Conservation (phyloP, 2,113 vertebrate species). For the Smithornis capensis region DNA sequence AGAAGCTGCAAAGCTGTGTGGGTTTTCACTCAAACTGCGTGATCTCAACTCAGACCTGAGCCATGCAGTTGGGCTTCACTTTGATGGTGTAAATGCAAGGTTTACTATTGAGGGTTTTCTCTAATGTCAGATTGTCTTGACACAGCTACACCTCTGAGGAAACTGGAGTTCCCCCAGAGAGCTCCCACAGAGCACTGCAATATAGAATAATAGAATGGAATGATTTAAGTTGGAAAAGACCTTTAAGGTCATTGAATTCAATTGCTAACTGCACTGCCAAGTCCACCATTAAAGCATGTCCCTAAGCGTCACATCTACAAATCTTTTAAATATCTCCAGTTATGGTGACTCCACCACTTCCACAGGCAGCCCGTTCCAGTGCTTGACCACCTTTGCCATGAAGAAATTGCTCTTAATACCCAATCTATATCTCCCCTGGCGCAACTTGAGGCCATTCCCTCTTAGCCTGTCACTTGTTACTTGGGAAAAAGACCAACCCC, state of each 20-base stretch:
- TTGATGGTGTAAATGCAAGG: not conserved
- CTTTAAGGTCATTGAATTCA: not conserved
- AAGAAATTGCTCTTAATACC: not conserved
- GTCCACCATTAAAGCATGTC: not conserved
- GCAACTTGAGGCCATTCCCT: not conserved
- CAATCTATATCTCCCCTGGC: not conserved
- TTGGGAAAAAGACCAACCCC: not conserved
- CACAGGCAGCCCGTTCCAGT: not conserved
- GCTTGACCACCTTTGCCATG: not conserved
- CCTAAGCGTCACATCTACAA: not conserved
- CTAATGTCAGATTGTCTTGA: not conserved
- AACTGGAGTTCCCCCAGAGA: not conserved
- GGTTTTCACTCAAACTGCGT: not conserved
- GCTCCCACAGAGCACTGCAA: not conserved
- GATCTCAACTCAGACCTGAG: not conserved
- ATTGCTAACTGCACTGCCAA: not conserved
- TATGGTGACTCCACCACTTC: not conserved
- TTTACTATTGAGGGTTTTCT: not conserved
- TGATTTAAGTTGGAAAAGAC: not conserved
- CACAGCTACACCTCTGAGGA: fast-evolving
- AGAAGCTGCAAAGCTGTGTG: not conserved
- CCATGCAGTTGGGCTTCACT: not conserved
- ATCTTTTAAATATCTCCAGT: not conserved
- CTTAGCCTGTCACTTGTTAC: not conserved
- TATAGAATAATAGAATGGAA: not conserved